Evolutionary conservation across 2,888 invertebrate species (phyloP).

Genomic region (Meandrusa payeni): DNA sequence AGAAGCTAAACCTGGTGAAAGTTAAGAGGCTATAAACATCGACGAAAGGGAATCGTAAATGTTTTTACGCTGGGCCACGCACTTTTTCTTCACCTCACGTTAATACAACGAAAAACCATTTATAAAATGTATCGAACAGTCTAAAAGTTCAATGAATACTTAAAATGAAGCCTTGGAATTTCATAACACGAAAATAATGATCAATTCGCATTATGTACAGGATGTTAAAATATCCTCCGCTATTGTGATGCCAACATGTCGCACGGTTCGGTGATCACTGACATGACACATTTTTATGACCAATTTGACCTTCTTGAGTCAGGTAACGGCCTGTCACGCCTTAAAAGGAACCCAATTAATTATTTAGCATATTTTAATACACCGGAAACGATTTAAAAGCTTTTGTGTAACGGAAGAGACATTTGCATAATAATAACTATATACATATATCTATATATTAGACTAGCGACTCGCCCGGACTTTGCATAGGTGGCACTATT

Average conservation of each 20-base stretch:
- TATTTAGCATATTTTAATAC: neutral
- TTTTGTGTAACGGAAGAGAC: neutral
- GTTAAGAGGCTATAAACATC: constrained; percentile 7
- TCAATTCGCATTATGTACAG: too few relatives aligned
- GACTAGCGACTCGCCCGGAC: too few relatives aligned
- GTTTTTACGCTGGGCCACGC: neutral
- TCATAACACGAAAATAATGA: too few relatives aligned
- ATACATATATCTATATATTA: neutral
- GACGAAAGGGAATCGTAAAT: neutral
- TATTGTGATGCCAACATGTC: constrained; percentile 9
- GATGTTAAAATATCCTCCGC: constrained; percentile 5
- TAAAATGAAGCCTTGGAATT: too few relatives aligned
- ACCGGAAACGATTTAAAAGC: neutral
- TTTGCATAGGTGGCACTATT: too few relatives aligned
- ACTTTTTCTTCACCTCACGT: constrained; percentile 1
- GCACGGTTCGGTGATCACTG: constrained; percentile 6
- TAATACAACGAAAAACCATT: too few relatives aligned
- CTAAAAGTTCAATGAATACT: too few relatives aligned
- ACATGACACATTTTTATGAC: constrained; percentile 3
- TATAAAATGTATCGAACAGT: too few relatives aligned
- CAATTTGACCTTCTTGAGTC: constrained; percentile 8
- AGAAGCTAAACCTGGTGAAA: constrained; percentile 1
- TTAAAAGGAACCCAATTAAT: constrained; percentile 4
- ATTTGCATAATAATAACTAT: too few relatives aligned
- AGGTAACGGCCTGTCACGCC: constrained; percentile 4